Base-by-base conservation (phyloP, 2,797 vertebrate species). In the Takifugu rubripes region DNA sequence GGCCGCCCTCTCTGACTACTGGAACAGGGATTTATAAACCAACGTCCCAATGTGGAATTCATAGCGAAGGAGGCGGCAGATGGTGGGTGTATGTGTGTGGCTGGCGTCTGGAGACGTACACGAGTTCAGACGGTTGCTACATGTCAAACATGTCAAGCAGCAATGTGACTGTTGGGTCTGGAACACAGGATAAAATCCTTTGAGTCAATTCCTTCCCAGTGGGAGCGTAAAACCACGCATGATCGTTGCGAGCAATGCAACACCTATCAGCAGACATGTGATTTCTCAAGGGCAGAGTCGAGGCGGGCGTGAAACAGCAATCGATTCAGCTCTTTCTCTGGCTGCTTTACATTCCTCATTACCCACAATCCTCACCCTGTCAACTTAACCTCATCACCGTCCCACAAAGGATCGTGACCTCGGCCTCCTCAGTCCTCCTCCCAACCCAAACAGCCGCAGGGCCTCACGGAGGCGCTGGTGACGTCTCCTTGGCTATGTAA, bases 381-480 rank as follows among this genome's bases (percentile, higher is more conserved):
- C 81, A 80, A 70, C 76, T 84, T 80, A 85, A 86, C 79, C 82
- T 74, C 72, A 73, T 85, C 81, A 78, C 70, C 71, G 67, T 71
- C 51, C 59, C 31, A 59, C 61, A 68, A 73, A 80, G 59, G 77
- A 75, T 77, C 68, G 61, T 66, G 77, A 85, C 78, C 84, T 75
- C 64, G 56, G 67, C 61, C 56, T 54, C 60, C 43, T 57, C 63
- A 54, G 47, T 71, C 61, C 52, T 47, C 60, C 61, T 25, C 68
- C 61, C 49, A 74, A 78, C 52, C 61, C 56, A 74, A 72, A 81
- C 71, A 76, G 69, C 70, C 72, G 15, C 31, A 57, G 64, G 79
- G 73, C 70, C 70, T 66, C 45, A 47, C 31, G 50, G 56, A 62
- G 66, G 59, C 58, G 76, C 66, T 64, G 53, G 63, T 77, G 72